phyloP scores from a whole-genome alignment of 1,140 invertebrate species.

The Brachionus rotundiformis region DNA sequence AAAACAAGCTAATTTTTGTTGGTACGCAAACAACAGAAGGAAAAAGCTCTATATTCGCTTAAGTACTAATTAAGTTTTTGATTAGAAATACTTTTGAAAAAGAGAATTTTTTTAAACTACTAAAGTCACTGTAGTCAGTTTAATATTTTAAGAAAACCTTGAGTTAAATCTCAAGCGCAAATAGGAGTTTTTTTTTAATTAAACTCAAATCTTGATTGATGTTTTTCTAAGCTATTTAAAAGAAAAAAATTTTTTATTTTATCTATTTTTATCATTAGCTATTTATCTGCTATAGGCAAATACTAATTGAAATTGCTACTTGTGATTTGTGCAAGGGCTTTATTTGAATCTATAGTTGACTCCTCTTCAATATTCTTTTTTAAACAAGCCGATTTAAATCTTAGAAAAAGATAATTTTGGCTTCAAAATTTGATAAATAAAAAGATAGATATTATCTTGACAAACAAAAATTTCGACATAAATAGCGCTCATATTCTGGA shows the following conservation, averaged over 20 bases:
- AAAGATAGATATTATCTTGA: not conserved
- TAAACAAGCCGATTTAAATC: conserved; percentile 31
- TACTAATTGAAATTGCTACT: conserved; percentile 32
- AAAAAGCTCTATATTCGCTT: not conserved
- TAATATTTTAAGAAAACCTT: not conserved
- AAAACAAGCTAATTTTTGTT: not conserved
- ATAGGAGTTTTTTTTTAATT: conserved; percentile 42
- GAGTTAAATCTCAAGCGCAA: not conserved
- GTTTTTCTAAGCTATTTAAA: conserved; percentile 36
- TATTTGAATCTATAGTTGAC: conserved; percentile 6
- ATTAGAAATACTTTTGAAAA: conserved; percentile 12
- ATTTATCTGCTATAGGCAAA: conserved; percentile 25
- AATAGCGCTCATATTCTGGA: conserved; percentile 13
- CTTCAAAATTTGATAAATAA: conserved; percentile 29
- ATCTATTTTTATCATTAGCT: conserved; percentile 3
- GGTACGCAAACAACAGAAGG: not conserved
- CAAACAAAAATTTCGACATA: not conserved
- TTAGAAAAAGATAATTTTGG: conserved; percentile 1
- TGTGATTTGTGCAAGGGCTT: not conserved
- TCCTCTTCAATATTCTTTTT: not conserved
- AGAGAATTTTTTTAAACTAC: no score
- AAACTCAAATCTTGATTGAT: conserved; percentile 33
- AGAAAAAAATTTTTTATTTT: conserved; percentile 8
- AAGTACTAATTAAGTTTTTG: no score
- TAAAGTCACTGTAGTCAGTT: not conserved